phyloP scores from a whole-genome alignment of 2,888 invertebrate genomes.

The Nebria salina region DNA sequence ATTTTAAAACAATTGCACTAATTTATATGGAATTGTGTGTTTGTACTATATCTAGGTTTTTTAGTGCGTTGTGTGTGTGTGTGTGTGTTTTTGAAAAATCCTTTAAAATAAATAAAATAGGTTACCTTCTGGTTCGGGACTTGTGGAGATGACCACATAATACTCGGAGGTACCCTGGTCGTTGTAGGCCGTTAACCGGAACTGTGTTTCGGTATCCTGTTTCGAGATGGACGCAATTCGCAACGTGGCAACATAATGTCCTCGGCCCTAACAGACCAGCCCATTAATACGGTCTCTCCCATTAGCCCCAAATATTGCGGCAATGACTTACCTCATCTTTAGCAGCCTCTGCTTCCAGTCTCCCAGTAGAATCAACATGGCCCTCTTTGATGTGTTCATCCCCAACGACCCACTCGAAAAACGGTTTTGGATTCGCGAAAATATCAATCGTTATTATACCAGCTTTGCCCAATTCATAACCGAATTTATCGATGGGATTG shows the following conservation, averaged over 20 bases:
- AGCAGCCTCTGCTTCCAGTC: slow-evolving; percentile 64
- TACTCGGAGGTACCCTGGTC: slow-evolving; percentile 74
- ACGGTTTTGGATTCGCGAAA: slow-evolving; percentile 76
- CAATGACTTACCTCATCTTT: slow-evolving; percentile 61
- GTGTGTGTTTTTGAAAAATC: too few relatives aligned
- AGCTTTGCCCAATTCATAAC: slow-evolving; percentile 76
- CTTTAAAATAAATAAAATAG: background rate
- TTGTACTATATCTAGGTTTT: too few relatives aligned
- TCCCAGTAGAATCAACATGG: slow-evolving; percentile 62
- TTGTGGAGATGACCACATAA: slow-evolving; percentile 74
- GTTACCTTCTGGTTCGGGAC: slow-evolving; percentile 68
- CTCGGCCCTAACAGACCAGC: slow-evolving; percentile 67
- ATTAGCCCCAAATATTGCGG: background rate
- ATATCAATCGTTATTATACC: slow-evolving; percentile 79
- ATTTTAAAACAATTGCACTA: background rate
- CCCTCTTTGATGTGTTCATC: slow-evolving; percentile 67
- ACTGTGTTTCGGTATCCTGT: slow-evolving; percentile 79
- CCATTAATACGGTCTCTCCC: background rate
- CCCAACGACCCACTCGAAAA: slow-evolving; percentile 74
- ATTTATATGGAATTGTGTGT: background rate
- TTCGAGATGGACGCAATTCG: slow-evolving; percentile 74
- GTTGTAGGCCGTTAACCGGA: slow-evolving; percentile 75
- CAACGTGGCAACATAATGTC: slow-evolving; percentile 75
- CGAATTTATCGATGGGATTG: slow-evolving; percentile 74
- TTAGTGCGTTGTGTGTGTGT: too few relatives aligned